These are phyloP conservation scores for Cancer borealis DNA, from an alignment of 2,888 invertebrate species.

Conservation along the genomic window DNA sequence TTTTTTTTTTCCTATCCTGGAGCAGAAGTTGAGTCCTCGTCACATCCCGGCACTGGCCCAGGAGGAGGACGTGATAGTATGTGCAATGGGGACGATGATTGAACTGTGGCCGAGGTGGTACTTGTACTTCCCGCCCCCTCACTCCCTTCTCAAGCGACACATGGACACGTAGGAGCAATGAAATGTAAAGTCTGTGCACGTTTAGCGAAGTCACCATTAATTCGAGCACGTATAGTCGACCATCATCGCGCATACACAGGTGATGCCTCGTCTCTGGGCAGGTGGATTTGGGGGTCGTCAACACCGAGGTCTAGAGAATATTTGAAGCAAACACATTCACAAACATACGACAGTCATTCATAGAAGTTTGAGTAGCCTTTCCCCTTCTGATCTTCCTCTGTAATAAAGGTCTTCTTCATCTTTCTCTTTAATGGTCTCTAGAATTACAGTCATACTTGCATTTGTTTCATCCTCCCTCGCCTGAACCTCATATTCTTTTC, in stretches of 20 bases:
- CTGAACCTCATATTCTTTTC: background rate
- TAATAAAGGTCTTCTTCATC: background rate
- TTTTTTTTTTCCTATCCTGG: background rate
- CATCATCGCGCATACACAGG: background rate
- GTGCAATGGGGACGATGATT: background rate
- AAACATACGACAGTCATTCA: background rate
- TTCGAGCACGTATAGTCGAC: background rate
- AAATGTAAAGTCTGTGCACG: constrained; percentile 20
- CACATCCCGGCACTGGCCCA: background rate
- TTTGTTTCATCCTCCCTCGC: background rate
- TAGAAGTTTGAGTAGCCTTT: background rate
- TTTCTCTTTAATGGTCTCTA: background rate
- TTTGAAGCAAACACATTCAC: background rate
- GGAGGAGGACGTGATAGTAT: background rate
- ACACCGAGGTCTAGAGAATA: background rate
- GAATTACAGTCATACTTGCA: background rate
- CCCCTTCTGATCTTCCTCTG: background rate
- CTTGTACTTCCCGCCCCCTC: background rate
- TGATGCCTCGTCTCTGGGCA: background rate
- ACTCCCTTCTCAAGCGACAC: background rate
- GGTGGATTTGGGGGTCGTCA: background rate
- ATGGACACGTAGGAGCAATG: background rate
- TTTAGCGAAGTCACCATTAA: background rate
- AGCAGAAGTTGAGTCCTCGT: background rate
- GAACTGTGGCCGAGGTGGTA: background rate